Evolutionary conservation across 2,797 vertebrate genomes (phyloP), one percentile per base, ranked within the genome.

Genomic region (Morus bassanus): DNA sequence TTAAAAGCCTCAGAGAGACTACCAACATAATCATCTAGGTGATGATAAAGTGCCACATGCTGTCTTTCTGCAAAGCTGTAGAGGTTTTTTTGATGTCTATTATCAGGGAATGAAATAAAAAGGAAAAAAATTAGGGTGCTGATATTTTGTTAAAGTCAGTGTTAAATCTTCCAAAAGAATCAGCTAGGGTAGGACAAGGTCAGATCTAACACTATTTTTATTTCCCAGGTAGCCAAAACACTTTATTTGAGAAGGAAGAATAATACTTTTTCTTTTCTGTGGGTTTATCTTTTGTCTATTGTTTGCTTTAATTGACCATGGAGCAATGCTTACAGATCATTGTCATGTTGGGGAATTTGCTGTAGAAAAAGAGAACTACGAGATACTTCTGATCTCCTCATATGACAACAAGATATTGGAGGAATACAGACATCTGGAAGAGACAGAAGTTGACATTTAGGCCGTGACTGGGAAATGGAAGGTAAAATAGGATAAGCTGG

Each of bases 361-460:
- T 31, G 31, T 56, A 80, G 41, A 85, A 75, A 77, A 78, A 81
- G 41, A 31, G 8, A 88, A n/a, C 25, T 51, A 75, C 48, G 46
- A 75, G 39, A 53, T 22, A 46, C 11, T 67, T 76, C 80, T 59
- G 24, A 74, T 60, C 24, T 51, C 24, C 51, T 85, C 18, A 23
- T 35, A 45, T 70, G 69, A 41, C 17, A 46, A 24, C 4, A 73
- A 80, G n/a, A 50, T 50, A 28, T 21, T 43, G 25, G 72, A 83
- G 35, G 67, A 80, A 93, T 61, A 85, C 68, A 94, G 74, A 79
- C 3, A 46, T 94, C 85, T n/a, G 22, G 70, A 85, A 82, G 64
- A 92, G 74, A 87, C 8, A 77, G 63, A 67, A 85, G n/a, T 2
- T 83, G 89, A 56, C 60, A 60, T 92, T 93, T 85, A 80, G 33